phyloP scores from a whole-genome alignment of 1,140 invertebrate genomes.

The Mactra quadrangularis region DNA sequence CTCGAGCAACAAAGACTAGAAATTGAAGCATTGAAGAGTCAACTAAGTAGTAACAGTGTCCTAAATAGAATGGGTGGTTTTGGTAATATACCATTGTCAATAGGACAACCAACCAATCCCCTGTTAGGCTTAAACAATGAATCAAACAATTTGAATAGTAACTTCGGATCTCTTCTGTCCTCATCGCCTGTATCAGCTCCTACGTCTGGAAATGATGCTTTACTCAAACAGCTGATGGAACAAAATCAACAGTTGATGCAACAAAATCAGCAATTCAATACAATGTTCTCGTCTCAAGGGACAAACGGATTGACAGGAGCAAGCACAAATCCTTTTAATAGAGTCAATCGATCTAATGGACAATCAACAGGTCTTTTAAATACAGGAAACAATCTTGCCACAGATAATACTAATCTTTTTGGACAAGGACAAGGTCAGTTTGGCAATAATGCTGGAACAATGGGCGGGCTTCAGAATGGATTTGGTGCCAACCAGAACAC shows the following conservation, averaged over 20 bases:
- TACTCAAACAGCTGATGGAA: slow-evolving; percentile 29
- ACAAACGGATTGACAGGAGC: background rate
- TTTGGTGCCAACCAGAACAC: background rate
- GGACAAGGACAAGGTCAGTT: background rate
- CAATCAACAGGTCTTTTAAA: background rate
- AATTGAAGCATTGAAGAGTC: slow-evolving; percentile 30
- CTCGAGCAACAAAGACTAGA: slow-evolving; percentile 16
- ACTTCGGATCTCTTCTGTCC: background rate
- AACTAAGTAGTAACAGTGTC: slow-evolving; percentile 7
- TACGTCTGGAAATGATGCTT: slow-evolving; percentile 11
- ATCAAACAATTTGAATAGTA: background rate
- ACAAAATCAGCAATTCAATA: slow-evolving; percentile 56
- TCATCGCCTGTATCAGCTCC: slow-evolving; percentile 1
- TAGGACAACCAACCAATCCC: slow-evolving; percentile 5
- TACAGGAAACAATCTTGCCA: background rate
- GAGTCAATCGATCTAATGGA: slow-evolving; percentile 32
- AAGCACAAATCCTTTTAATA: background rate
- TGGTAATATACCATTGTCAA: slow-evolving; percentile 20
- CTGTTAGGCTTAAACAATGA: background rate
- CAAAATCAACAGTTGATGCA: slow-evolving; percentile 55
- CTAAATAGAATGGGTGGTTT: slow-evolving; percentile 25
- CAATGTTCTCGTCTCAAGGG: background rate
- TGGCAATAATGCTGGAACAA: background rate
- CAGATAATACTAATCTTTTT: slow-evolving; percentile 1
- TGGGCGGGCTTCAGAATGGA: background rate